Evolutionary conservation across 2,888 invertebrate species (phyloP).

Genomic region (Chloroclysta siterata): DNA sequence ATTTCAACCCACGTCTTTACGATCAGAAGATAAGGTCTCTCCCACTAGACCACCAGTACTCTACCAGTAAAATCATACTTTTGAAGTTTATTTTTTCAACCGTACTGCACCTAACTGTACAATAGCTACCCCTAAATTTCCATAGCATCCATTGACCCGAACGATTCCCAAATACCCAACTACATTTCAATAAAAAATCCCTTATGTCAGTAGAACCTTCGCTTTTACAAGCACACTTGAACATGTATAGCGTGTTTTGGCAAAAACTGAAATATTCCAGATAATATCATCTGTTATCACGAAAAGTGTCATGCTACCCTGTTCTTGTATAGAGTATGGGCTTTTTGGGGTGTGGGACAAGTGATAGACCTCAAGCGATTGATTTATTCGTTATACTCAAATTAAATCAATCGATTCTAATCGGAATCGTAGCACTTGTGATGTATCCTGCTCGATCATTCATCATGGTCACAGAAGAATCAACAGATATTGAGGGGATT

Average conservation of each 20-base stretch:
- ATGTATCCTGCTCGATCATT: no score
- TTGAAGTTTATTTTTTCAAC: no score
- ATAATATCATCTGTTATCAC: constrained; percentile 62
- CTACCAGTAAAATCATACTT: no score
- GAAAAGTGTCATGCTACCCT: constrained; percentile 57
- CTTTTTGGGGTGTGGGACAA: constrained; percentile 33
- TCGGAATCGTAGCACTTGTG: no score
- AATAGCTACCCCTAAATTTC: constrained; percentile 26
- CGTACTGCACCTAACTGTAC: no score
- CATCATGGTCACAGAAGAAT: no score
- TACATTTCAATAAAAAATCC: constrained; percentile 46
- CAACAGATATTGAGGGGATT: no score
- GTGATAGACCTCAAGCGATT: constrained; percentile 30
- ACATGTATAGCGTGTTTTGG: constrained; percentile 45
- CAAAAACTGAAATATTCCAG: constrained; percentile 56
- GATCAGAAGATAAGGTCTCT: no score
- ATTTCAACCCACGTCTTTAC: no score
- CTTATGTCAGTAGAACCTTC: constrained; percentile 45
- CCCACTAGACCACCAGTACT: no score
- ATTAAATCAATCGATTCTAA: no score
- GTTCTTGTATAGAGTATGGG: constrained; percentile 51
- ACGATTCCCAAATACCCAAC: constrained; percentile 35
- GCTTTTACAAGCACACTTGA: constrained; percentile 48
- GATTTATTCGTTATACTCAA: background rate
- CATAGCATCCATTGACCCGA: constrained; percentile 42